Base-by-base conservation (phyloP, 1,140 invertebrate genomes). In the Hyphantria cunea region DNA sequence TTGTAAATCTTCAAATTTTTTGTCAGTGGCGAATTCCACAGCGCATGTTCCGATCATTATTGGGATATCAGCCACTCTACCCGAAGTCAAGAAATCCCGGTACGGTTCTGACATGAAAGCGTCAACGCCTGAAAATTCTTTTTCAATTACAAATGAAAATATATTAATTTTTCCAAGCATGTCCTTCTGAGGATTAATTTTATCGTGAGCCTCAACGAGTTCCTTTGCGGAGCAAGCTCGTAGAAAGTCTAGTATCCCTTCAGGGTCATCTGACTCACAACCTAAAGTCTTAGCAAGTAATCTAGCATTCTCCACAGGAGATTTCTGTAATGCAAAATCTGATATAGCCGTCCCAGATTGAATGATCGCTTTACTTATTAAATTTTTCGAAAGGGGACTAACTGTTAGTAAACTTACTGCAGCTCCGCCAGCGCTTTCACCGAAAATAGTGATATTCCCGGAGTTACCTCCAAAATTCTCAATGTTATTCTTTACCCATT, bases 321-420 rank as follows among this genome's bases (percentile, higher is more conserved):
- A 71, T 10, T 74, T 73, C 58, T 91, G 80, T 12, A 74, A 76
- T 0, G 92, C 91, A 93, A 93, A 95, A 41, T 92, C 86, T 73
- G 92, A 92, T 5, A 95, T 79, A 0, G 93, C 93, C 8, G 92
- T 93, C 0, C 95, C 95, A 67, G 94, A 94, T 89, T 94, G 92
- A 7, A 93, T 77, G 33, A 95, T 93, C 0, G 92, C 94, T 60
- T 92, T 91, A 61, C 92, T 93, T 66, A 95, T 95, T 11, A 94
- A 72, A 51, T 90, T 87, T 15, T 82, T 80, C 0, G 92, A 84
- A 11, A 92, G 50, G 0, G 92, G 92, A 49, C 92, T 93, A 5
- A 90, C 83, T 49, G 93, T 82, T 14, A 93, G 68, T 3, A 92
- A 76, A 9, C 92, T 89, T 0, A 91, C 85, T 0, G 90, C 76